Evolutionary conservation across 2,888 invertebrate genomes (phyloP).

Genomic region (Drepana falcataria): DNA sequence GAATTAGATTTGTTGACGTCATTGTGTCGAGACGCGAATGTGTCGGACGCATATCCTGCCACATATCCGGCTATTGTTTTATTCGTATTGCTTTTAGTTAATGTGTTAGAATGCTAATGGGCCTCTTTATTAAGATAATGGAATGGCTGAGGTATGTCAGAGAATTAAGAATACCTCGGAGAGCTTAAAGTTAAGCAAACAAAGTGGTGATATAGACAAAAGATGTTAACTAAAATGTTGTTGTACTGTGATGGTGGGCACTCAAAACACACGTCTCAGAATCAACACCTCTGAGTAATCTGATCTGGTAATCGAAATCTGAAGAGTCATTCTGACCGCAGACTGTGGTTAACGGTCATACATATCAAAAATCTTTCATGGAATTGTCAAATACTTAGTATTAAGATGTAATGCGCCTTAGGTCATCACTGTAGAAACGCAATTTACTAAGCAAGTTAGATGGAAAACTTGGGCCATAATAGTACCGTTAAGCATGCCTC

Average conservation of each 20-base stretch:
- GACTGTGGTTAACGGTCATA: slow-evolving; percentile 37
- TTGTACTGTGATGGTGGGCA: slow-evolving; percentile 48
- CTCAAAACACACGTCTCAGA: slow-evolving; percentile 31
- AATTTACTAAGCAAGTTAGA: background rate
- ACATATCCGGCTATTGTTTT: slow-evolving; percentile 63
- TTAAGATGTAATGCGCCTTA: too few species aligned
- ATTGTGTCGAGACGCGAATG: slow-evolving; percentile 47
- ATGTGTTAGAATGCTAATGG: slow-evolving; percentile 44
- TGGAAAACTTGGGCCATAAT: background rate
- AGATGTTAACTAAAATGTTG: slow-evolving; percentile 54
- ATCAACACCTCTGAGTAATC: slow-evolving; percentile 65
- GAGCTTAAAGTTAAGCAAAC: slow-evolving; percentile 37
- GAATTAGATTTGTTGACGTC: slow-evolving; percentile 52
- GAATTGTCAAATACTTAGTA: too few species aligned
- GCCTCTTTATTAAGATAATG: slow-evolving; percentile 9
- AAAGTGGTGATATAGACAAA: slow-evolving; percentile 30
- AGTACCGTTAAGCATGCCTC: slow-evolving; percentile 29
- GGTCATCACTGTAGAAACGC: too few species aligned
- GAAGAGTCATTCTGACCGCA: slow-evolving; percentile 56
- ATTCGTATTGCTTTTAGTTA: slow-evolving; percentile 25
- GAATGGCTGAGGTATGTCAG: background rate
- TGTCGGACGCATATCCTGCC: slow-evolving; percentile 56
- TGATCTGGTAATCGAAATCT: slow-evolving; percentile 56
- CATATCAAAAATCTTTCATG: too few species aligned
- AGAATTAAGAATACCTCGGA: slow-evolving; percentile 8